Conservation (phyloP, 2,888 invertebrate genomes). For the Autographa gamma region DNA sequence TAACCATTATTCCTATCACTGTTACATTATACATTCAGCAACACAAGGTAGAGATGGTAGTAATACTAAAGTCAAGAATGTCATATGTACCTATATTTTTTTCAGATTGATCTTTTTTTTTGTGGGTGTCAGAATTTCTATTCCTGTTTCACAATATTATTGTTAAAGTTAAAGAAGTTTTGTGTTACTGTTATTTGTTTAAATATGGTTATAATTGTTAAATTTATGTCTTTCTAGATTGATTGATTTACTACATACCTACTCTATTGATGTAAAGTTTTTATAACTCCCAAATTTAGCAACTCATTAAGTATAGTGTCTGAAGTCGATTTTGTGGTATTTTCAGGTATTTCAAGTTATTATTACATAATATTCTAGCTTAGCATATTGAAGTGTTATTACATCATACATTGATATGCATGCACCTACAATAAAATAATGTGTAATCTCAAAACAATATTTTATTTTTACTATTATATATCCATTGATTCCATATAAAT, state of each 20-base stretch:
- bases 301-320: too few species aligned
- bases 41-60: too few species aligned
- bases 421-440: slow-evolving; percentile 51
- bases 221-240: not conserved
- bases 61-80: too few species aligned
- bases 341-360: slow-evolving; percentile 30
- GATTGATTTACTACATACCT: not conserved
- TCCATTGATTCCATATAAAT: too few species aligned
- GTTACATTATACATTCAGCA: too few species aligned
- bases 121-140: not conserved
- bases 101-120: not conserved
- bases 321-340: not conserved
- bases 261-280: not conserved
- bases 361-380: slow-evolving; percentile 45
- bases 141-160: not conserved
- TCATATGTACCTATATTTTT: not conserved
- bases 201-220: not conserved
- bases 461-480: slow-evolving; percentile 24
- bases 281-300: not conserved
- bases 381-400: slow-evolving; percentile 41
- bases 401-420: slow-evolving; percentile 44
- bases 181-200: slow-evolving; percentile 1
- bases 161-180: not conserved
- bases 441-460: slow-evolving; percentile 50
- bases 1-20: not conserved